Evolutionary conservation across 1,140 invertebrate genomes (phyloP).

Genomic region (Drosophila sturtevanti): DNA sequence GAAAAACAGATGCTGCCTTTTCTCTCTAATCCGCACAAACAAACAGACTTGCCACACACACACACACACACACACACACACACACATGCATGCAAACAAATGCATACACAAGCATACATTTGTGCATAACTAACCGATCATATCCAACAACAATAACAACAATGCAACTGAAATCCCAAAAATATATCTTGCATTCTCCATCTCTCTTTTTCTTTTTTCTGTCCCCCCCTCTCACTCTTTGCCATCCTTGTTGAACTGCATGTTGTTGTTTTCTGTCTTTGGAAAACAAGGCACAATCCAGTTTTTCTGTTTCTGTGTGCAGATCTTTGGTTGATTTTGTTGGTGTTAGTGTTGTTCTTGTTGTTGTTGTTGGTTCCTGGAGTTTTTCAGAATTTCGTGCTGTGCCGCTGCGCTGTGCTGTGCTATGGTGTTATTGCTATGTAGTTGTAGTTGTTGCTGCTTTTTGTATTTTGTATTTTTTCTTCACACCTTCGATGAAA

Average conservation of each 20-base stretch:
- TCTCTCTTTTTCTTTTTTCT: slow-evolving; percentile 47
- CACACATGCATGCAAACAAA: slow-evolving; percentile 23
- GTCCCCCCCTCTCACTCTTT: slow-evolving; percentile 17
- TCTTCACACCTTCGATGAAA: slow-evolving; percentile 76
- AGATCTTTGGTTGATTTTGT: slow-evolving; percentile 74
- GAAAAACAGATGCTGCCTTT: slow-evolving; percentile 63
- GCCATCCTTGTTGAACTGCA: slow-evolving; percentile 8
- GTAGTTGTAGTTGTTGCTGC: slow-evolving; percentile 23
- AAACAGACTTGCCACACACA: slow-evolving; percentile 8
- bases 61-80: slow-evolving; percentile 23
- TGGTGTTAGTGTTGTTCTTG: slow-evolving; percentile 37
- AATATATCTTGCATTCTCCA: slow-evolving; percentile 22
- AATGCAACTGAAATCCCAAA: slow-evolving; percentile 69
- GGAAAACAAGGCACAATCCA: slow-evolving; percentile 74
- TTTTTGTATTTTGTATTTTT: slow-evolving; percentile 77
- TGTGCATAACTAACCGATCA: slow-evolving; percentile 63
- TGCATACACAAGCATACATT: slow-evolving; percentile 7
- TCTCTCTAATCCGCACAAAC: slow-evolving; percentile 46
- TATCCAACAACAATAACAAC: slow-evolving; percentile 55
- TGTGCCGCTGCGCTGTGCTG: too few species aligned
- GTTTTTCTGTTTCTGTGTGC: slow-evolving; percentile 60
- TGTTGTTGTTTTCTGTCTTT: slow-evolving; percentile 21
- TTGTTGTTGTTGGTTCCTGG: slow-evolving; percentile 49
- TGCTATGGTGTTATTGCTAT: too few species aligned
- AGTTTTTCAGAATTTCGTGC: slow-evolving; percentile 79